Evolutionary conservation across 2,888 invertebrate genomes (phyloP).

Genomic region (Phasia obesa): DNA sequence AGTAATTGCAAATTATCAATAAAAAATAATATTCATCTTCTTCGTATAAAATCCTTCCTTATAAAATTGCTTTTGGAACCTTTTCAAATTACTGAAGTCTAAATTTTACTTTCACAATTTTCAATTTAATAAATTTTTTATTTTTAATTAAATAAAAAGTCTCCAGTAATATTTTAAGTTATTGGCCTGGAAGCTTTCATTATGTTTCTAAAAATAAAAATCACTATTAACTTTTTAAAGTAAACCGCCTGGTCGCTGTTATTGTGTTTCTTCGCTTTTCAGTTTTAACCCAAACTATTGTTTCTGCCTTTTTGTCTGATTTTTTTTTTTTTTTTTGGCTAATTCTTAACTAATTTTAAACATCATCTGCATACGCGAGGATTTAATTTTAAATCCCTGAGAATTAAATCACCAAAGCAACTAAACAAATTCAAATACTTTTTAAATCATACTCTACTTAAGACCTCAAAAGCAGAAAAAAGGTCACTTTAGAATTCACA

Average conservation of each 20-base stretch:
- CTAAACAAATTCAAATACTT: conserved; percentile 43
- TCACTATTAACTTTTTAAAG: no score
- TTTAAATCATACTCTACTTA: conserved; percentile 35
- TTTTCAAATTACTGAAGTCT: no score
- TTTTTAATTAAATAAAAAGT: no score
- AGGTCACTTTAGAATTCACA: conserved; percentile 59
- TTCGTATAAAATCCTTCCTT: no score
- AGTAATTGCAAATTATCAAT: no score
- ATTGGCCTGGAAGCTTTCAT: no score
- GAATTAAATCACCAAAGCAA: conserved; percentile 45
- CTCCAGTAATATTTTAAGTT: no score
- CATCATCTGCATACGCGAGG: conserved; percentile 40
- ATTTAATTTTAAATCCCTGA: conserved; percentile 66
- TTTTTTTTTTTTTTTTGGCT: not conserved
- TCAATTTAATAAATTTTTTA: no score
- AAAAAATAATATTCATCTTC: no score
- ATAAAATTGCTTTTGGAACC: no score
- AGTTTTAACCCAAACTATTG: not conserved
- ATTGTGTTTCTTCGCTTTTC: not conserved
- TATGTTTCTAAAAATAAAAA: no score
- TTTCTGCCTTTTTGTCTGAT: not conserved
- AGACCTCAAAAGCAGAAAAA: conserved; percentile 41
- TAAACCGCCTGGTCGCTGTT: not conserved
- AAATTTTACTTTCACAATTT: no score
- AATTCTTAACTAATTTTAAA: not conserved